Evolutionary conservation across 2,797 vertebrate genomes (phyloP), one percentile per base, ranked within the genome.

Genomic region (Sebastolobus alascanus): DNA sequence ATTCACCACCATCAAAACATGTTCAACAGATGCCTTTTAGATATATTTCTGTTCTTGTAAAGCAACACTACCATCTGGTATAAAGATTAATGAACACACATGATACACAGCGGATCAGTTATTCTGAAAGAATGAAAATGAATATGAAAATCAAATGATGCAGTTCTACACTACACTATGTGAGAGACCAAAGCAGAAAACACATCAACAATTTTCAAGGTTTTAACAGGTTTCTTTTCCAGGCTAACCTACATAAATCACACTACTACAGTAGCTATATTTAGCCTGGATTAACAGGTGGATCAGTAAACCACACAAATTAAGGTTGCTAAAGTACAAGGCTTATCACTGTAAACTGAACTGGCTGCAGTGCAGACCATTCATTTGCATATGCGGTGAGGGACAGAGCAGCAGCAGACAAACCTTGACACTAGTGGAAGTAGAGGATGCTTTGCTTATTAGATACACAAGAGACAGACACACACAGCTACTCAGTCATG

Each of bases 221-320:
- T 38, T 68, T 64, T 11, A 61, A 64, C 56, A 58, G 5, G 16
- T 63, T 67, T 71, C 8, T 72, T 61, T 46, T 10, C 10, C 38
- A 3, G 0, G 9, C n/a, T 66, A 38, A 65, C 68, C 37, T 25
- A 35, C 31, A 64, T 22, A 46, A 16, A 65, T 61, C 8, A 40
- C n/a, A 56, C 60, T 33, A 22, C n/a, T 56, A 27, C 0, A 1
- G 14, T 31, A 12, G 11, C 22, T 82, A 43, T 85, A 70, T 88
- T 89, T 77, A 79, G 25, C 69, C 22, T 40, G 52, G 75, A 72
- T 27, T 82, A 75, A 61, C 74, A 66, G 60, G 60, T 73, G 68
- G 65, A 69, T 58, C 29, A 73, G 64, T 63, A 20, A 50, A 46
- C 29, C 46, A 74, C 46, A 75, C 29, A 67, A n/a, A 75, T 43